Evolutionary conservation across 2,797 vertebrate genomes (phyloP).

Genomic region (Rhodeus uyekii): DNA sequence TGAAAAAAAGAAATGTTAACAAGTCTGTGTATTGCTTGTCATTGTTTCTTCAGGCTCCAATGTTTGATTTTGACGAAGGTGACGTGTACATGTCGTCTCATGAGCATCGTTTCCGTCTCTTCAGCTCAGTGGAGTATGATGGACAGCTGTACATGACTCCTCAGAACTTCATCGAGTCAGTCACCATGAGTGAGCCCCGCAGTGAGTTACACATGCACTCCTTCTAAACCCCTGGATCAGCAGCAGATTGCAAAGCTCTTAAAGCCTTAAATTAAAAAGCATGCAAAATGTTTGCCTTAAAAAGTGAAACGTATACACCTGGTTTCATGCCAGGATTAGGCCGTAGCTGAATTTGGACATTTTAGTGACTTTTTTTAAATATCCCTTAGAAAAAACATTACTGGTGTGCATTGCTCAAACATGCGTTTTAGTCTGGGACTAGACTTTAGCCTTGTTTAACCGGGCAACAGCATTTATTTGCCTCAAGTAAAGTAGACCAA

Average conservation of each 20-base stretch:
- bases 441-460: not conserved
- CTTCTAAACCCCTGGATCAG: not conserved
- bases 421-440: not conserved
- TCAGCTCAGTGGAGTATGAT: slow-evolving; percentile 93
- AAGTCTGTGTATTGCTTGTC: not conserved
- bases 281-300: not conserved
- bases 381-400: not conserved
- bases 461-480: not conserved
- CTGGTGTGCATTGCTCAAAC: not conserved
- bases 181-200: slow-evolving; percentile 91
- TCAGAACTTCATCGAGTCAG: slow-evolving; percentile 92
- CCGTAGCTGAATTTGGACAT: not conserved
- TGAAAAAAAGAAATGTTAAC: slow-evolving; percentile 3
- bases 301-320: not conserved
- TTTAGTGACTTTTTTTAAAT: not conserved
- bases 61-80: slow-evolving; percentile 82
- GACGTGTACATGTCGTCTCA: slow-evolving; percentile 92
- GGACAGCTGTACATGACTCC: slow-evolving; percentile 98
- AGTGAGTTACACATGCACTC: slow-evolving; percentile 68
- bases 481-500: not conserved
- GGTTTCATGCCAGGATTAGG: not conserved
- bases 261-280: not conserved
- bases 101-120: slow-evolving; percentile 89
- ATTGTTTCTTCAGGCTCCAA: slow-evolving; percentile 68
- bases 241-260: not conserved